These are phyloP conservation scores for Charadrius vociferus DNA, from an alignment of 2,113 vertebrate species.

Conservation along the genomic window DNA sequence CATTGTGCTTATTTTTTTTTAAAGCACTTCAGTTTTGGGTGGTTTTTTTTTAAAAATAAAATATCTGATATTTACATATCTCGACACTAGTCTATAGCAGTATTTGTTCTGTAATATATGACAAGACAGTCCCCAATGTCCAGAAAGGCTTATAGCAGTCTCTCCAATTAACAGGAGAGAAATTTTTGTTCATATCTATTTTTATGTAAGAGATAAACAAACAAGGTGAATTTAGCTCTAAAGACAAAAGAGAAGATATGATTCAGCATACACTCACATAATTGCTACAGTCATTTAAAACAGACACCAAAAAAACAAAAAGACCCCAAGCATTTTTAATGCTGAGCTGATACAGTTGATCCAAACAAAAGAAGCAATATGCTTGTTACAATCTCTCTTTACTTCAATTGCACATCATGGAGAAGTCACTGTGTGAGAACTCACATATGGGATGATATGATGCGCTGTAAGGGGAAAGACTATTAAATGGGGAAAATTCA, in stretches of 20 bases:
- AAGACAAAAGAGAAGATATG: not conserved
- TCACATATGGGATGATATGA: not conserved
- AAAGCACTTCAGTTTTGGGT: not conserved
- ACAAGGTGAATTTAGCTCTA: not conserved
- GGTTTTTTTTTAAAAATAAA: not conserved
- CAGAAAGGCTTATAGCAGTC: not conserved
- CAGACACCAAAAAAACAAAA: not conserved
- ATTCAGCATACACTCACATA: not conserved
- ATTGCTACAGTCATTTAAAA: not conserved
- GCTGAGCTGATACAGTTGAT: not conserved
- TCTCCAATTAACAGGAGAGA: not conserved
- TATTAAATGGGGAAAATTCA: constrained; percentile 5
- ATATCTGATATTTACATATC: not conserved
- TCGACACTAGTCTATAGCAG: not conserved
- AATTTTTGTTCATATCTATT: not conserved
- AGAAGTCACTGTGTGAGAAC: not conserved
- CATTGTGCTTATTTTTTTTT: not conserved
- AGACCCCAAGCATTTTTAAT: not conserved
- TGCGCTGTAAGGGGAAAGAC: not conserved
- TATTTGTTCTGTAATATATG: not conserved
- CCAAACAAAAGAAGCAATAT: not conserved
- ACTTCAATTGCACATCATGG: not conserved
- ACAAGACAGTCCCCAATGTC: not conserved
- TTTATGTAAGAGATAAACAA: not conserved
- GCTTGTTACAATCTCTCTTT: not conserved